phyloP scores from a whole-genome alignment of 2,113 vertebrate species.

The Trichechus manatus region DNA sequence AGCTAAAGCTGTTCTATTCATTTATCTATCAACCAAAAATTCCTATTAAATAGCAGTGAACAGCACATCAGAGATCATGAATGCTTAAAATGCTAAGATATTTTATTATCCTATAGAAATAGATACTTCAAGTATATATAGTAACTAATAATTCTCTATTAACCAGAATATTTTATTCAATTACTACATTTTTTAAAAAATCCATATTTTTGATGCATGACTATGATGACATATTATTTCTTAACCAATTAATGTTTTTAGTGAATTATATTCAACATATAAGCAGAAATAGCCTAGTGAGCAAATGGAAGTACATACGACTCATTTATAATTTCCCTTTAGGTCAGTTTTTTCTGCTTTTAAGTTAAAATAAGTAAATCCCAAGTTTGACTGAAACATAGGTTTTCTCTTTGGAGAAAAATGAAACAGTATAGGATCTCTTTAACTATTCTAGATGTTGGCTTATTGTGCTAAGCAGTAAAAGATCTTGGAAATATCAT shows the following conservation, averaged over 20 bases:
- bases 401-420: slow-evolving; percentile 51
- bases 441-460: background rate
- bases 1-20: background rate
- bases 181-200: background rate
- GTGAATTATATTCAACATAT: background rate
- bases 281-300: background rate
- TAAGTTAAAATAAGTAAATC: background rate
- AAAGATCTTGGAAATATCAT: background rate
- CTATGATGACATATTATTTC: background rate
- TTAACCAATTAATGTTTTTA: background rate
- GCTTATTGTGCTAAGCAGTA: background rate
- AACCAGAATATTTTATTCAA: background rate
- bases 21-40: background rate
- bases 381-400: background rate
- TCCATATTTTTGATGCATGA: background rate
- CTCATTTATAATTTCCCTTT: slow-evolving; percentile 29
- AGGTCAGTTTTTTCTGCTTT: background rate
- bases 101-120: background rate
- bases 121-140: background rate
- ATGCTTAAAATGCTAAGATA: background rate
- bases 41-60: background rate
- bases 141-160: background rate
- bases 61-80: background rate
- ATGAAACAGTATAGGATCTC: background rate
- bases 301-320: background rate